These are phyloP conservation scores for Norana najaformis DNA, from an alignment of 2,888 invertebrate genomes.

Conservation along the genomic window DNA sequence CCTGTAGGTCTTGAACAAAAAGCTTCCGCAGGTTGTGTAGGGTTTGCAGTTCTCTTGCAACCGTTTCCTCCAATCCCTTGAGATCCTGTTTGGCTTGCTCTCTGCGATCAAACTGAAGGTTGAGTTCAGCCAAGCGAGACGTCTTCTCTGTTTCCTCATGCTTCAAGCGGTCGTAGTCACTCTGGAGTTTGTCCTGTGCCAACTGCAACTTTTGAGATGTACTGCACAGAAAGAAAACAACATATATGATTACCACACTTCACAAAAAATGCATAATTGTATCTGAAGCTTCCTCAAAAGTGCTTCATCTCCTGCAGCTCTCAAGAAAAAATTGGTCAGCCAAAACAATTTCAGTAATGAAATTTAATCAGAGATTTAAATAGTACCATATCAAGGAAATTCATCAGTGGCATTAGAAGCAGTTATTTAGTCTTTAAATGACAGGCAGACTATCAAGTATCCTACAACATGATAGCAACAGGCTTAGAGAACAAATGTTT, in stretches of 20 bases:
- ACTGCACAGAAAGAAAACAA: slow-evolving; percentile 45
- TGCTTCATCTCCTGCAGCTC: too few relatives aligned
- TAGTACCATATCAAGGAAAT: not conserved
- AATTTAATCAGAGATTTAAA: not conserved
- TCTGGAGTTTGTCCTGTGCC: slow-evolving; percentile 89
- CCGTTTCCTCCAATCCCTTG: slow-evolving; percentile 64
- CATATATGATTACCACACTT: not conserved
- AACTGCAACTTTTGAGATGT: slow-evolving; percentile 80
- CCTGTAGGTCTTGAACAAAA: slow-evolving; percentile 95
- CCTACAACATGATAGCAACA: not conserved
- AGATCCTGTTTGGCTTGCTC: slow-evolving; percentile 97
- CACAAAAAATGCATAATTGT: too few relatives aligned
- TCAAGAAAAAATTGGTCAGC: not conserved
- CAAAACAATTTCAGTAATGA: not conserved
- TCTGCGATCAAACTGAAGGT: slow-evolving; percentile 81
- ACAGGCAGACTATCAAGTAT: too few relatives aligned
- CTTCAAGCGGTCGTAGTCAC: slow-evolving; percentile 92
- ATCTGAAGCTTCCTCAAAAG: too few relatives aligned
- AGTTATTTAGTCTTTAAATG: too few relatives aligned
- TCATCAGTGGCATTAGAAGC: not conserved
- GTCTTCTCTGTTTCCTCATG: slow-evolving; percentile 92
- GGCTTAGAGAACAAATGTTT: not conserved
- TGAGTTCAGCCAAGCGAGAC: slow-evolving; percentile 87
- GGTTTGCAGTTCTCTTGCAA: slow-evolving; percentile 91
- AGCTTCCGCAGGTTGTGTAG: slow-evolving; percentile 95